phyloP scores from a whole-genome alignment of 2,797 vertebrate species.

The Mus caroli region DNA sequence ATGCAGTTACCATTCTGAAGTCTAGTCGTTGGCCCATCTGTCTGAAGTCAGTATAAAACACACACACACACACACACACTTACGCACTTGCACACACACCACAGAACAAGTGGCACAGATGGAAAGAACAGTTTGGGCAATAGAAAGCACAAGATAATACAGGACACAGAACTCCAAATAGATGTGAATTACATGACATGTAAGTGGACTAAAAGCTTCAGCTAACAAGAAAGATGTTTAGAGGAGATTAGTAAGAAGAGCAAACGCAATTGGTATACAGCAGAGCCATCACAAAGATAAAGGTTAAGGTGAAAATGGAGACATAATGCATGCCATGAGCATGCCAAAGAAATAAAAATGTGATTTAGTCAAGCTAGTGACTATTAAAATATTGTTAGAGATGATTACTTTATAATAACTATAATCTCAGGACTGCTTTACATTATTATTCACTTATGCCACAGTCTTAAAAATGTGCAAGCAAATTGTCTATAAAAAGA shows the following conservation, averaged over 20 bases:
- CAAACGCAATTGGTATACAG: slow-evolving; percentile 52
- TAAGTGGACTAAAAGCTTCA: slow-evolving; percentile 67
- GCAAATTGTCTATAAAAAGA: neutral
- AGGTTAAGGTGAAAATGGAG: slow-evolving; percentile 51
- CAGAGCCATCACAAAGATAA: slow-evolving; percentile 38
- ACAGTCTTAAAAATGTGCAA: slow-evolving; percentile 55
- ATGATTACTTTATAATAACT: slow-evolving; percentile 25
- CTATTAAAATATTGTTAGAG: slow-evolving; percentile 54
- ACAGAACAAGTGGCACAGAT: slow-evolving; percentile 32
- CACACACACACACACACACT: no score
- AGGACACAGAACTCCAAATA: slow-evolving; percentile 50
- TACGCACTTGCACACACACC: neutral
- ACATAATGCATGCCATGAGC: neutral
- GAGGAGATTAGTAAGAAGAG: slow-evolving; percentile 55
- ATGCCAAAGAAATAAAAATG: slow-evolving; percentile 42
- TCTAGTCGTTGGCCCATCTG: neutral
- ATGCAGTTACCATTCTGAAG: neutral
- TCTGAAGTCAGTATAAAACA: neutral
- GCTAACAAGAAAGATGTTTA: slow-evolving; percentile 55
- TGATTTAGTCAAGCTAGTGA: neutral
- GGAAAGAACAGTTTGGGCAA: slow-evolving; percentile 5
- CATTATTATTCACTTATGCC: neutral
- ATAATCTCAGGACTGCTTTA: slow-evolving; percentile 24
- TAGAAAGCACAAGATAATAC: slow-evolving; percentile 55
- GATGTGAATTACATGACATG: slow-evolving; percentile 55